These are phyloP conservation scores for Hyla sarda DNA, from an alignment of 2,113 vertebrate genomes.

Conservation along the genomic window DNA sequence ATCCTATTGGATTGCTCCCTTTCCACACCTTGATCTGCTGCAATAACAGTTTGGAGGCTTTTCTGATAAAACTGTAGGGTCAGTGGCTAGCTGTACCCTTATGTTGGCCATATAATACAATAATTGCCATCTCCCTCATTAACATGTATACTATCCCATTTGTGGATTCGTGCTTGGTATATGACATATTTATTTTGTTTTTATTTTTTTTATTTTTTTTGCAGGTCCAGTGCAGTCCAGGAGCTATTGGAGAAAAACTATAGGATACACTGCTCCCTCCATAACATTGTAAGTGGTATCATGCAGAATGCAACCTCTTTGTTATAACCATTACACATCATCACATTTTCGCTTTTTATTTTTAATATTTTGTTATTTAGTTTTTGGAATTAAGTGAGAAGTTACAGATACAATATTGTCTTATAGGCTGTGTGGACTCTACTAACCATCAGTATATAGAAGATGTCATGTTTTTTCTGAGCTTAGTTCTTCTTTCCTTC, in stretches of 20 bases:
- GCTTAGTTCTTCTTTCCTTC: neutral
- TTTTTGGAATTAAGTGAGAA: too few species aligned
- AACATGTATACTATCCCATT: neutral
- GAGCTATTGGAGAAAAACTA: conserved; percentile 96
- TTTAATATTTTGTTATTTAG: neutral
- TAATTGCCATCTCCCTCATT: neutral
- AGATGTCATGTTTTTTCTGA: neutral
- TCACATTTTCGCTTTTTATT: neutral
- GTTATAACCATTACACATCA: conserved; percentile 7
- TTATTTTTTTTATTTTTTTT: neutral
- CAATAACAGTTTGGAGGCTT: too few species aligned
- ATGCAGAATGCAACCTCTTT: neutral
- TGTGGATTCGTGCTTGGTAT: neutral
- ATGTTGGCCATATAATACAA: too few species aligned
- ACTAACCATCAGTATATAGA: too few species aligned
- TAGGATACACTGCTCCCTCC: conserved; percentile 91
- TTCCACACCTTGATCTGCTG: neutral
- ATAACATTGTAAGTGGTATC: conserved; percentile 82
- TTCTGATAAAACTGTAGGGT: neutral
- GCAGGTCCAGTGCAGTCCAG: conserved; percentile 88
- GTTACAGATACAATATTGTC: neutral
- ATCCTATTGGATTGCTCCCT: neutral
- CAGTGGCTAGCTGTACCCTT: neutral
- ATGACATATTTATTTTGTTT: neutral
- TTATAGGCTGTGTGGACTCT: conserved; percentile 54